Conservation (phyloP, 2,888 invertebrate species). For the Lithophane leautieri region DNA sequence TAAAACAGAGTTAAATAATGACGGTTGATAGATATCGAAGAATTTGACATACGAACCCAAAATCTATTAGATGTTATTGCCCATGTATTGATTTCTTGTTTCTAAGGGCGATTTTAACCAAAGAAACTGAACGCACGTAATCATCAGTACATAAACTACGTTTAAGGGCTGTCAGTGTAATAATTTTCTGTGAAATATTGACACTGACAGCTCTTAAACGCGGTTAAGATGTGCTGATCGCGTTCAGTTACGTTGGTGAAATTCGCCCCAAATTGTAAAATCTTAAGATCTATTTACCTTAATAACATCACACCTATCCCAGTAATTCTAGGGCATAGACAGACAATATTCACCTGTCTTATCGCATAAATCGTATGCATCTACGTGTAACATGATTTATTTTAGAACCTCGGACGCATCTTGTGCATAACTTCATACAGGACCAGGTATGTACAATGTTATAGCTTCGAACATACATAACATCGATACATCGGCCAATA, state of each 20-base stretch:
- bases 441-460: conserved; percentile 28
- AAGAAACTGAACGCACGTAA: too few species aligned
- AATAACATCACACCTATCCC: too few species aligned
- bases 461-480: conserved; percentile 15
- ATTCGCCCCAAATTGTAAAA: too few species aligned
- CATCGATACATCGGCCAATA: conserved; percentile 18
- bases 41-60: background rate
- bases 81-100: too few species aligned
- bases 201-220: too few species aligned
- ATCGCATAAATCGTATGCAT: conserved; percentile 22
- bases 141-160: too few species aligned
- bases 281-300: background rate
- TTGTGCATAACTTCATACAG: conserved; percentile 24
- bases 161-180: too few species aligned
- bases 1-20: background rate
- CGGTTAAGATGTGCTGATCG: too few species aligned
- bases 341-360: conserved; percentile 34
- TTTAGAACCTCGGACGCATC: conserved; percentile 49
- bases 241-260: too few species aligned
- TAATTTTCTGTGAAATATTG: too few species aligned
- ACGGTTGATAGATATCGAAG: background rate
- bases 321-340: background rate
- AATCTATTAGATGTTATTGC: background rate
- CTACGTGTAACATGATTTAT: conserved; percentile 42
- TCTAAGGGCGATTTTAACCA: too few species aligned